These are phyloP conservation scores for Melipona quadrifasciata DNA, from an alignment of 1,140 invertebrate species.

Conservation along the genomic window DNA sequence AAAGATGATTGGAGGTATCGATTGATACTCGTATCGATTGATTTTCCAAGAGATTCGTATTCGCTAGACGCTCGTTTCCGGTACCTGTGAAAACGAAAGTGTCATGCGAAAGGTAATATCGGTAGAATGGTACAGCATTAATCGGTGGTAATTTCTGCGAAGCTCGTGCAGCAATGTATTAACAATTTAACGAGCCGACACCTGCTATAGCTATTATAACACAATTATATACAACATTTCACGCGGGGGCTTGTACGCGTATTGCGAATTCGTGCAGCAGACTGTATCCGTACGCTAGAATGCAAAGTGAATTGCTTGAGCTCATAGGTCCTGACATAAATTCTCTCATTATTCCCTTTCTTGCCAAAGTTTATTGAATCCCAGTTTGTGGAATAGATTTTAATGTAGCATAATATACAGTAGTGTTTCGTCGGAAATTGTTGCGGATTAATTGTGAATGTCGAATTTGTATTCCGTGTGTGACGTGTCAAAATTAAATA, in stretches of 20 bases:
- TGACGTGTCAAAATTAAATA: background rate
- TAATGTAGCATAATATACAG: background rate
- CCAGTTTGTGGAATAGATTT: background rate
- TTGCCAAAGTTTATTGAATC: conserved; percentile 25
- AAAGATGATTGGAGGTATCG: background rate
- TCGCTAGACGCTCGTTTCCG: background rate
- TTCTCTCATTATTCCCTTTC: conserved; percentile 34
- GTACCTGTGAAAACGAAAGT: conserved; percentile 4
- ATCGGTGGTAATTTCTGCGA: conserved; percentile 64
- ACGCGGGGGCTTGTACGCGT: conserved; percentile 1
- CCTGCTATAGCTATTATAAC: conserved; percentile 78
- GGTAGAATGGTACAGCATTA: conserved; percentile 52
- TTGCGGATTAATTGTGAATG: background rate
- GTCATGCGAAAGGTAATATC: background rate
- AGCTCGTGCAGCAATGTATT: conserved; percentile 67
- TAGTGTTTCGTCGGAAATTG: background rate
- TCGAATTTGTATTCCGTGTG: background rate
- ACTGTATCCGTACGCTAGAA: conserved; percentile 18
- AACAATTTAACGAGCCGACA: conserved; percentile 76
- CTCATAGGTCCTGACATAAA: conserved; percentile 21
- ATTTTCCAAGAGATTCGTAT: background rate
- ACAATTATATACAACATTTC: conserved; percentile 72
- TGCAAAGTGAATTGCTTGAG: conserved; percentile 21
- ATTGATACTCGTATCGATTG: background rate
- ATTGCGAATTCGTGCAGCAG: conserved; percentile 17